Percentiles rank a stretch among this genome's conserved stretches.
Conservation (phyloP, 2,797 vertebrate species). For the Falco naumanni region DNA sequence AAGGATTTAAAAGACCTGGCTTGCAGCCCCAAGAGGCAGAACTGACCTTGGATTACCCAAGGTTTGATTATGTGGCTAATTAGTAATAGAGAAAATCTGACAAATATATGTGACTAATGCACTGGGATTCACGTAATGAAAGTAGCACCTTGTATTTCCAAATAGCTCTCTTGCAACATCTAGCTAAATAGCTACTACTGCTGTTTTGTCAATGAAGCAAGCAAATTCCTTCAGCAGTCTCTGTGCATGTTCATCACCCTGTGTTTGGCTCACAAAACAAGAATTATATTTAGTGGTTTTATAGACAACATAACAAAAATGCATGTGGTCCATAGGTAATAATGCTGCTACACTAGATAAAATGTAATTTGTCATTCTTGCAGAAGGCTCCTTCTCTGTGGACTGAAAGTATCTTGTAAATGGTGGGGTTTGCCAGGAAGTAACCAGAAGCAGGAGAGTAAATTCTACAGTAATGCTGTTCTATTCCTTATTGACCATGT, state of each 20-base stretch:
- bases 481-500: neutral
- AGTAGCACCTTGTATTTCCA: neutral
- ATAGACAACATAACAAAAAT: neutral
- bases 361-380: neutral
- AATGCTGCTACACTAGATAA: neutral
- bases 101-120: neutral
- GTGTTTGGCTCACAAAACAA: neutral
- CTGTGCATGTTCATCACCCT: rapidly evolving
- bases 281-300: neutral
- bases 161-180: neutral
- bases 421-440: neutral
- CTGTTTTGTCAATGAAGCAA: neutral
- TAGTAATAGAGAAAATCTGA: neutral
- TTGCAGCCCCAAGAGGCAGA: neutral
- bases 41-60: neutral
- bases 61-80: neutral
- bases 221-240: neutral
- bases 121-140: neutral
- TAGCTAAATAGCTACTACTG: neutral
- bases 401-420: neutral
- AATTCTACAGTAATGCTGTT: neutral
- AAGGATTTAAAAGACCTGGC: neutral
- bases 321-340: rapidly evolving
- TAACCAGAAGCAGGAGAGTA: neutral
- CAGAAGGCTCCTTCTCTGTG: neutral